Evolutionary conservation across 2,888 invertebrate genomes (phyloP), one percentile per base, ranked within the genome.

Genomic region (Drosophila hamatofila): DNA sequence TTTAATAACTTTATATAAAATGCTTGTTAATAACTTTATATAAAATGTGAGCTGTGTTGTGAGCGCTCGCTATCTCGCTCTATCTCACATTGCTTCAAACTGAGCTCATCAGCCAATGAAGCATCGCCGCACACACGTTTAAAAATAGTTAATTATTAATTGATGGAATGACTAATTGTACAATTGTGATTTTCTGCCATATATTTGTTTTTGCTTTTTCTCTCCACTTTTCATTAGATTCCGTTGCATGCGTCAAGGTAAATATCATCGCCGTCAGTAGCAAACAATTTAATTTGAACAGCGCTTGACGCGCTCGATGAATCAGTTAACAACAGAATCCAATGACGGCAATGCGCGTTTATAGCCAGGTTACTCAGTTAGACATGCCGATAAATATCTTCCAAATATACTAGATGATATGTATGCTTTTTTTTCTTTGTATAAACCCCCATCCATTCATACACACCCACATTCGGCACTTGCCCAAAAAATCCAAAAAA

Each of bases 111-210:
- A 39, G 7, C 37, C 57, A 48, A 54, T 48, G 42, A 21, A 62
- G 51, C 33, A 55, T 51, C 55, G 54, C 57, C 42, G 49, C 41
- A 54, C 55, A 42, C 66, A 78, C 41, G 69, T 75, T 86, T 83
- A 86, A 80, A 83, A 86, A 83, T 83, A 83, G 86, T 86, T 61
- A 81, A 75, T 86, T 83, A 83, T 80, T 86, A 83, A 83, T 83
- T 83, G 78, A 83, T 67, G 73, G 73, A 83, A 81, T 83, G 84
- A 86, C 82, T 83, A 86, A 83, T 86, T 78, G 78, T 72, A 59
- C 71, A 78, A 78, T 72, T 78, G 82, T 51, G 60, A 65, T 75
- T 70, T 49, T 39, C 48, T 73, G 65, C 55, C 46, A 23, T 42
- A 39, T 18, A 8, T n/a, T 39, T n/a, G 16, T n/a, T 39, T n/a